A percentile compares a stretch with the other conserved stretches of the same genome.
Conservation (phyloP, 2,113 vertebrate species). For the Bubo blakistoni region DNA sequence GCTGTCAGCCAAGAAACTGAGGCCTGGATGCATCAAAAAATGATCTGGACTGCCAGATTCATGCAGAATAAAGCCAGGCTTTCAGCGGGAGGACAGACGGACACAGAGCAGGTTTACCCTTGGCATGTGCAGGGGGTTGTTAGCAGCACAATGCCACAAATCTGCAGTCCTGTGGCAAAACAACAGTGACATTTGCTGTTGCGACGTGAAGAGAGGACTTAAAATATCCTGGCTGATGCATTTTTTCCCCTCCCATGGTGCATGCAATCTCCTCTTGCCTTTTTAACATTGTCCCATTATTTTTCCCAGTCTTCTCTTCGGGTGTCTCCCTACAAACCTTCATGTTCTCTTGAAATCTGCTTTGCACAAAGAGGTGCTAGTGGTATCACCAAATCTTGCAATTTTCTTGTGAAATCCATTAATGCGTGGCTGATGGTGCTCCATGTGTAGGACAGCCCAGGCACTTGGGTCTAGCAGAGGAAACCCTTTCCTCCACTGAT, state of each 20-base stretch:
- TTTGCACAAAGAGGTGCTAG: background rate
- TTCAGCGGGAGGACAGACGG: background rate
- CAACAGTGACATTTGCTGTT: background rate
- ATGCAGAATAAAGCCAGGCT: background rate
- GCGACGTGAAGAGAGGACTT: background rate
- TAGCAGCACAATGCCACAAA: background rate
- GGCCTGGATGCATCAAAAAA: background rate
- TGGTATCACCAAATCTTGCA: accelerated
- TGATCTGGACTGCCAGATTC: background rate
- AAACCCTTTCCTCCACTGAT: background rate
- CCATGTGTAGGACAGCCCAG: accelerated
- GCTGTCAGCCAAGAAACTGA: background rate
- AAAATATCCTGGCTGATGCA: background rate
- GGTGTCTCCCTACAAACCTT: background rate
- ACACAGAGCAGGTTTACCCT: constrained; percentile 38
- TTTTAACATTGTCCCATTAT: background rate
- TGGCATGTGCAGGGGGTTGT: accelerated
- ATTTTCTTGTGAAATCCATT: background rate
- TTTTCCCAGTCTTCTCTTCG: background rate
- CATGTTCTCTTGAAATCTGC: background rate
- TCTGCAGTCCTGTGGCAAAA: background rate
- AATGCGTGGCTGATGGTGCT: accelerated
- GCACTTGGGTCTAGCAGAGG: background rate
- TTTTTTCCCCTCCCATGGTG: accelerated
- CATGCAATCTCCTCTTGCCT: background rate